These are phyloP conservation scores for Phyllopteryx taeniolatus DNA, from an alignment of 2,113 vertebrate genomes.

Conservation along the genomic window DNA sequence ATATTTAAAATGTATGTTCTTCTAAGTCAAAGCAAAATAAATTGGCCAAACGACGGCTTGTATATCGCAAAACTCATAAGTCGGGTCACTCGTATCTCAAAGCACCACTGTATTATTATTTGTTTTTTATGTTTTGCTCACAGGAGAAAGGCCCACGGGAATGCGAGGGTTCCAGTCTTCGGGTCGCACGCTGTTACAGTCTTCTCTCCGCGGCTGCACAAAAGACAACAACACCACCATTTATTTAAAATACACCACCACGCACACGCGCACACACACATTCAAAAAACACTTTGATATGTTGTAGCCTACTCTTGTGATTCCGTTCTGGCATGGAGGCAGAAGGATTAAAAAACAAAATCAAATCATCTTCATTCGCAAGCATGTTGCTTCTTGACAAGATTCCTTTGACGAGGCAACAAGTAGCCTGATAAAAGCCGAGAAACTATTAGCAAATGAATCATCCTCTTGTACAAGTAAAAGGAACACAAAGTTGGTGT, in stretches of 20 bases:
- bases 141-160: slow-evolving; percentile 78
- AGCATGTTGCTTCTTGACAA: slow-evolving; percentile 65
- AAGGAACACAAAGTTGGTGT: slow-evolving; percentile 23
- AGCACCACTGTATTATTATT: not conserved
- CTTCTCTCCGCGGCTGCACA: slow-evolving; percentile 75
- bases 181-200: slow-evolving; percentile 75
- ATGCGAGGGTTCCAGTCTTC: slow-evolving; percentile 81
- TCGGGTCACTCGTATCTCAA: too few relatives aligned
- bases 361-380: slow-evolving; percentile 63
- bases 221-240: slow-evolving; percentile 30
- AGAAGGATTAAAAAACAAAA: slow-evolving; percentile 64
- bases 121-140: slow-evolving; percentile 54
- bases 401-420: slow-evolving; percentile 64
- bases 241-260: slow-evolving; percentile 22
- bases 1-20: not conserved
- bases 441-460: slow-evolving; percentile 63
- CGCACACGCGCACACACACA: not conserved
- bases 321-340: slow-evolving; percentile 52
- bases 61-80: too few relatives aligned
- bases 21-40: not conserved
- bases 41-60: too few relatives aligned
- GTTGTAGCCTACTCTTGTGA: slow-evolving; percentile 31
- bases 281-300: slow-evolving; percentile 45
- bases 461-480: slow-evolving; percentile 40
- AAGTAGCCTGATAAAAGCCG: slow-evolving; percentile 66